Evolutionary conservation across 2,888 invertebrate genomes (phyloP), one percentile per base, ranked within the genome.

Genomic region (Elysia crispata): DNA sequence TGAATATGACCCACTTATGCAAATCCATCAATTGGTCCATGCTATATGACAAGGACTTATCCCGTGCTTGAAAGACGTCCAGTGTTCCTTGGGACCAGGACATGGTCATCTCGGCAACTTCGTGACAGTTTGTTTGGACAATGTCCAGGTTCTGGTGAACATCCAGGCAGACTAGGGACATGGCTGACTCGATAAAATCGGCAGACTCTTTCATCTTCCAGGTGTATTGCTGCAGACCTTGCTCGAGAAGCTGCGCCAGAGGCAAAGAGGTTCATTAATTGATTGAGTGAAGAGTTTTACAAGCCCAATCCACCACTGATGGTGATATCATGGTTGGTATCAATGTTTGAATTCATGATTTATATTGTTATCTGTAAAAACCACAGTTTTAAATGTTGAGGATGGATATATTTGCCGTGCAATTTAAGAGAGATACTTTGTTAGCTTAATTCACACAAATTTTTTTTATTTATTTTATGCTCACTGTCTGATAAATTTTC

Each of bases 131-230:
- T 20, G 89, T 89, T 84, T 92, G 92, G 13, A 92, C 90, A 41
- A 89, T 84, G 81, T 91, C 91, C 41, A 92, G 87, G 73, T 90
- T 91, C 76, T 88, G 88, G 81, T 90, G 89, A 6, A 92, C 88
- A 80, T 92, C 92, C 30, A 89, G 76, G 82, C 91, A 91, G 15
- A 92, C 91, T 6, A 92, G 86, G 0, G 91, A 87, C 84, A 89
- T 89, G 41, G 91, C 91, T 64, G 87, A 87, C 84, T 92, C 92
- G 31, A 92, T 91, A 82, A 91, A 92, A 84, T 92, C 92, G 20
- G 87, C 88, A 23, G 90, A 90, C 80, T 92, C 91, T 79, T 90
- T 90, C 85, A 90, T 91, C 77, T 89, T 89, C 92, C 92, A 92
- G 11, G 91, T 92, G 77, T 86, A 89, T 66, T 88, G 86, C 74